Evolutionary conservation across 2,797 vertebrate species (phyloP), one percentile per base, ranked within the genome.

Genomic region (Epinephelus coioides): DNA sequence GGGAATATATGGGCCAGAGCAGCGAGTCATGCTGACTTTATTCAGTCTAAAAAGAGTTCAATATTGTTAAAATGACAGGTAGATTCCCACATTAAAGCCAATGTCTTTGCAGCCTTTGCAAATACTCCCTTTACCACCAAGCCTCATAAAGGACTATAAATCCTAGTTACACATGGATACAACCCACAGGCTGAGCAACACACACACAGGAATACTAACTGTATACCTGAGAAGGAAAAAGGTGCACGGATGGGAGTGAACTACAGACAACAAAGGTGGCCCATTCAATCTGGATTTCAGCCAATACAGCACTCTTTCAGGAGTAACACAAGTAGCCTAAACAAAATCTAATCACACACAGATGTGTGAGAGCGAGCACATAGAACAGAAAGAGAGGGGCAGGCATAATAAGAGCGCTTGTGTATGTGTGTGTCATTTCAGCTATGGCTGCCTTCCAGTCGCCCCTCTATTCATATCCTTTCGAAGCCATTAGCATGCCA

Each of bases 401-500:
- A 23, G 61, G 23, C 46, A 87, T 73, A 88, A 84, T 84, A 65
- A 71, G 70, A 50, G 71, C 69, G 64, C 76, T 60, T 86, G 81
- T 81, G n/a, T 72, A 17, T 65, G 64, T 70, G 77, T 74, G 79
- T 84, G 85, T 90, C 85, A 88, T 86, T 90, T 86, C 56, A 89
- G 76, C 68, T 75, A 80, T 91, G 89, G 86, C 84, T 88, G 84
- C 76, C 81, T 89, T 92, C 88, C 91, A 91, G 85, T 86, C 74
- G 62, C 76, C 75, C 79, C 72, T 90, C 84, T 87, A 83, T 88
- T 90, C 88, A 90, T 84, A 89, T 91, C 87, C 72, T 82, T 78
- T 51, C 72, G 60, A 57, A 88, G 55, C 83, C 84, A 90, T 91
- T 91, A 91, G 85, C 83, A 84, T 87, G 88, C 82, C 86, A n/a